Conservation (phyloP, 2,113 vertebrate genomes). For the Spea multiplicata region DNA sequence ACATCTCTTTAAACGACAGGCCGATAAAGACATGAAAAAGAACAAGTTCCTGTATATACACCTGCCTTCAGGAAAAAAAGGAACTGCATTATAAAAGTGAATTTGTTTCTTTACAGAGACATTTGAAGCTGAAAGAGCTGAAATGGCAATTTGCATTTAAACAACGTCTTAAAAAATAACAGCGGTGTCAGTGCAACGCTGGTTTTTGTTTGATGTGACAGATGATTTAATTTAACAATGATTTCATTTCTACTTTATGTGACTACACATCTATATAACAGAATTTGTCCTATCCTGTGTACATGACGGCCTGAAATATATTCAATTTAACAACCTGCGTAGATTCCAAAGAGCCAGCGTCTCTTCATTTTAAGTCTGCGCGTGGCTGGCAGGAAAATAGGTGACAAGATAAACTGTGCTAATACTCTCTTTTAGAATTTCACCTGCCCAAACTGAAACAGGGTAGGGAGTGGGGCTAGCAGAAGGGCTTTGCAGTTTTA, state of each 20-base stretch:
- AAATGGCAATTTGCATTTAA: conserved; percentile 61
- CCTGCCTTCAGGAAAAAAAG: background rate
- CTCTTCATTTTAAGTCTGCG: no score
- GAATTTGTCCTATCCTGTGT: no score
- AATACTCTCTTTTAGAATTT: no score
- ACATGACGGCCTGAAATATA: no score
- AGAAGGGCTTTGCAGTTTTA: no score
- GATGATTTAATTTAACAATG: conserved; percentile 49
- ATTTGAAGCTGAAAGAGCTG: conserved; percentile 13
- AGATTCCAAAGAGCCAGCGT: no score
- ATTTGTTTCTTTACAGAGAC: background rate
- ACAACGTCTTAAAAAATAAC: conserved; percentile 56
- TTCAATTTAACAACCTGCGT: no score
- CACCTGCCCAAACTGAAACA: no score
- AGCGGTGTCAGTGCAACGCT: conserved; percentile 41
- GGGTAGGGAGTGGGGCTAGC: no score
- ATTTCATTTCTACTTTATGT: background rate
- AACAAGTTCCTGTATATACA: background rate
- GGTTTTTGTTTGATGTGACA: conserved; percentile 32
- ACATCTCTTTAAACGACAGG: conserved; percentile 11
- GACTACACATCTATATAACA: no score
- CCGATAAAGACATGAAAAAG: background rate
- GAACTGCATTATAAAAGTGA: background rate
- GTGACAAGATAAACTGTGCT: no score
- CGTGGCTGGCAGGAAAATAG: no score